These are phyloP conservation scores for Falco punctatus DNA, from an alignment of 2,113 vertebrate genomes.

Conservation along the genomic window DNA sequence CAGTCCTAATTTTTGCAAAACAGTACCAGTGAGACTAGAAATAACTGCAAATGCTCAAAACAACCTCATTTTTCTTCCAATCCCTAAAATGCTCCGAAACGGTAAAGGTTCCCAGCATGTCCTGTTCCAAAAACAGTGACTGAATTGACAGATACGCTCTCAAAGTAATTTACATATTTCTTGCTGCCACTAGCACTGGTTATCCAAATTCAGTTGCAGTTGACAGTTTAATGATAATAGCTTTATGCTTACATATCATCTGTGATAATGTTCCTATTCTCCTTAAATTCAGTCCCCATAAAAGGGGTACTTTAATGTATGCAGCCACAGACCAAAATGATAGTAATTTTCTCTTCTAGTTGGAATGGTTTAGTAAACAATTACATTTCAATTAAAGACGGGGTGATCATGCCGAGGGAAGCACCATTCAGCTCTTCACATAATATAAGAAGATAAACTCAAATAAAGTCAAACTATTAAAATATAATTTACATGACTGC, in stretches of 20 bases:
- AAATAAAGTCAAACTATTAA: not conserved
- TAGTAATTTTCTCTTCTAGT: conserved; percentile 49
- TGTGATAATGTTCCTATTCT: conserved; percentile 20
- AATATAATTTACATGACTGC: not conserved
- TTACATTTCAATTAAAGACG: conserved; percentile 61
- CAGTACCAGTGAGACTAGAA: not conserved
- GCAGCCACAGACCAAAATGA: conserved; percentile 53
- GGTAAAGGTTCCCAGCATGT: not conserved
- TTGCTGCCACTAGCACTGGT: conserved; percentile 5
- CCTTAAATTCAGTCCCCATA: not conserved
- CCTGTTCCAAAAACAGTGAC: not conserved
- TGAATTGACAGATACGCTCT: not conserved
- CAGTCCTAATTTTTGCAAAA: not conserved
- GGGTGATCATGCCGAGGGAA: conserved; percentile 7
- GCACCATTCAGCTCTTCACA: not conserved
- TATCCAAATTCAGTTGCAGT: conserved; percentile 43
- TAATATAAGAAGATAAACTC: not conserved
- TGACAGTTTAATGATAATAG: conserved; percentile 71
- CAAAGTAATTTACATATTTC: conserved; percentile 46
- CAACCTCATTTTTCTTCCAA: not conserved
- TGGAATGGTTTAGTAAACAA: conserved; percentile 65
- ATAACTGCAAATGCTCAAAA: not conserved
- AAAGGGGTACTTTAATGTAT: conserved; percentile 23
- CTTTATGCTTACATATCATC: conserved; percentile 57
- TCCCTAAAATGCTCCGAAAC: not conserved